Evolutionary conservation across 2,797 vertebrate species (phyloP), one percentile per base, ranked within the genome.

Genomic region (Chelidonichthys spinosus): DNA sequence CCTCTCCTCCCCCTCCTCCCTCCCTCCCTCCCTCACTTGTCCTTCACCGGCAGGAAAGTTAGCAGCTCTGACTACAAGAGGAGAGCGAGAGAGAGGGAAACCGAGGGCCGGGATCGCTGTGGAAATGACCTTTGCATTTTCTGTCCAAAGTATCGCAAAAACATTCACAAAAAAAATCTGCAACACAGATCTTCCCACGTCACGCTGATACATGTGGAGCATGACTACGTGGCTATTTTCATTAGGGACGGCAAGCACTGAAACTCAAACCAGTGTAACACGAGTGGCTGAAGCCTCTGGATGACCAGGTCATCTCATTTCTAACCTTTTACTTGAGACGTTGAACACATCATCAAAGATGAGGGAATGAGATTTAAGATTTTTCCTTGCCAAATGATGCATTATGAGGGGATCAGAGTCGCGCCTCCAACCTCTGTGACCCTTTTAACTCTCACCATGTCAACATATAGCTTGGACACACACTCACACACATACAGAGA

Each of bases 251-350:
- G 66, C 73, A 5, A 11, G 65, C 82, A 68, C 76, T 92, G 92
- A 90, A 93, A 93, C 89, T 82, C 84, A 90, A 91, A 86, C 90
- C 85, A 58, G 72, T 75, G 92, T 88, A 93, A 93, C 81, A 68
- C 63, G 90, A 92, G 93, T 70, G 79, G 79, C 70, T 49, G 84
- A 85, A 79, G 82, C 80, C 79, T 85, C 81, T 74, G 81, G 71
- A 83, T 65, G 81, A 79, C 69, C 76, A 70, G 74, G 71, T 77
- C 73, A 58, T 74, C 74, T 44, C 62, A 88, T 91, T 89, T 89
- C 82, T 82, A 74, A 85, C 87, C 83, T 82, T 25, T 87, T 85
- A 87, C 72, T 68, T 86, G 72, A 55, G 66, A 84, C 58, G 78
- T 72, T 49, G 78, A 83, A 78, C 69, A 54, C 62, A 64, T 32